Evolutionary conservation across 2,797 vertebrate genomes (phyloP).

Genomic region (Anas capensis): DNA sequence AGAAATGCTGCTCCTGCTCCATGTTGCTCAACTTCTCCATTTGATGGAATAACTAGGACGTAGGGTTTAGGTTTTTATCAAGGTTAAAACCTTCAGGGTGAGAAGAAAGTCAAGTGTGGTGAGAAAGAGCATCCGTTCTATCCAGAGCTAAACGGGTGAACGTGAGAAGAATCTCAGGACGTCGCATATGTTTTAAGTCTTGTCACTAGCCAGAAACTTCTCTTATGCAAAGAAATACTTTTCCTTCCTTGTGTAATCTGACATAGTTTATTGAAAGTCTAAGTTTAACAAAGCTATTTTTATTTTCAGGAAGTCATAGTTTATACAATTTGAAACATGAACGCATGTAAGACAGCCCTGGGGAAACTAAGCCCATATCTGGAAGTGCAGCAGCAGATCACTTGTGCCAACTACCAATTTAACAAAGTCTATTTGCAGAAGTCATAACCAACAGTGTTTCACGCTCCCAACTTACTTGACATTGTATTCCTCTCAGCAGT

Average conservation of each 20-base stretch:
- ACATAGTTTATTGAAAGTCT: conserved; percentile 13
- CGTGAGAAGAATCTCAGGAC: background rate
- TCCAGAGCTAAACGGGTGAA: background rate
- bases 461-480: background rate
- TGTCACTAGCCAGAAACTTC: conserved; percentile 16
- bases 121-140: background rate
- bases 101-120: background rate
- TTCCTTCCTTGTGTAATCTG: background rate
- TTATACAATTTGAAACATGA: conserved; percentile 53
- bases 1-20: background rate
- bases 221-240: conserved; percentile 42
- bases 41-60: background rate
- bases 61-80: background rate
- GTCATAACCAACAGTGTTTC: background rate
- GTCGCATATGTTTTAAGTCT: background rate
- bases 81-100: background rate
- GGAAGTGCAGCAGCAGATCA: conserved; percentile 20
- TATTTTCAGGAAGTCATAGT: conserved; percentile 54
- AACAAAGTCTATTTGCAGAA: conserved; percentile 25
- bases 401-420: conserved; percentile 16
- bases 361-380: conserved; percentile 51
- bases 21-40: background rate
- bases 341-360: conserved; percentile 6
- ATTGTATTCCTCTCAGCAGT: background rate
- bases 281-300: conserved; percentile 67